phyloP scores from a whole-genome alignment of 2,888 invertebrate genomes.

The Drosophila leonis region DNA sequence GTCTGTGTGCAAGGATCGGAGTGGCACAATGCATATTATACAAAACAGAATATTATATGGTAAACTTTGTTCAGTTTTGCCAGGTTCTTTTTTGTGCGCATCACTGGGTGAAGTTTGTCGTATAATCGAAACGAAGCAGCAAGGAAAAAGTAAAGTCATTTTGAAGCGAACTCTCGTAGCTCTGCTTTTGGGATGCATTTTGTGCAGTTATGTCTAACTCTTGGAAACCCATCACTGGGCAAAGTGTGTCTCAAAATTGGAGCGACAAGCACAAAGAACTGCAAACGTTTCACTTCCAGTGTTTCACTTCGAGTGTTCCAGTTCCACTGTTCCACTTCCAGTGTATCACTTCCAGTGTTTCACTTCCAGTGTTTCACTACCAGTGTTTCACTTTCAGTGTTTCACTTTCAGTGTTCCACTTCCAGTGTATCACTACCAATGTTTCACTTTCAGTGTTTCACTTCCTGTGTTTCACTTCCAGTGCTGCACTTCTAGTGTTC shows the following conservation, averaged over 20 bases:
- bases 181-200: slow-evolving; percentile 71
- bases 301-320: neutral
- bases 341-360: neutral
- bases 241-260: slow-evolving; percentile 82
- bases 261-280: neutral
- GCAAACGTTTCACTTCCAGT: neutral
- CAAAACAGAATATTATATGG: slow-evolving; percentile 72
- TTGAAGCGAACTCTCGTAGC: slow-evolving; percentile 10
- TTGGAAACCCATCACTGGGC: slow-evolving; percentile 82
- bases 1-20: slow-evolving; percentile 38
- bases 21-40: neutral
- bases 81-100: slow-evolving; percentile 57
- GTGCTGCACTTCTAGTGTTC: too few relatives aligned
- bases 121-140: slow-evolving; percentile 71
- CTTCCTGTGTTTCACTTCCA: neutral
- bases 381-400: neutral
- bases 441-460: neutral
- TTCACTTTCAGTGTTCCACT: neutral
- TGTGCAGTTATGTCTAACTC: slow-evolving; percentile 74
- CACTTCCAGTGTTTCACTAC: neutral
- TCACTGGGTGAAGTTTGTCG: slow-evolving; percentile 85
- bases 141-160: neutral
- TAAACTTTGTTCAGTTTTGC: slow-evolving; percentile 82
- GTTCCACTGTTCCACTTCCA: neutral
- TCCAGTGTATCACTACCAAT: neutral